Evolutionary conservation across 2,113 vertebrate genomes (phyloP).

Genomic region (Ptilonorhynchus violaceus): DNA sequence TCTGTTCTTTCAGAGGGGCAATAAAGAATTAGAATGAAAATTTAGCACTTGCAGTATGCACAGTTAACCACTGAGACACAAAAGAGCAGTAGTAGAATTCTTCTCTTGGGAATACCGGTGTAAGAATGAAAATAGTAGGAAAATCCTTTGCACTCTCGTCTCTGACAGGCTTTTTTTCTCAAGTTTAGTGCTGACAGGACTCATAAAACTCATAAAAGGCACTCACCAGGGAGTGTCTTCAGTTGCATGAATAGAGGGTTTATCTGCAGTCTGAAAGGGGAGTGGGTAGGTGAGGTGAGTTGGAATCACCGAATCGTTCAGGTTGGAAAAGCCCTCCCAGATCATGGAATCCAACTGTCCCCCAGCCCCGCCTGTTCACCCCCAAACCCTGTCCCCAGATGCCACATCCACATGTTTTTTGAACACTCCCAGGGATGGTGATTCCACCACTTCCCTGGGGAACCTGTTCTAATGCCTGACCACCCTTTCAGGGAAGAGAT

Average conservation of each 20-base stretch:
- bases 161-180: not conserved
- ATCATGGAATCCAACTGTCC: not conserved
- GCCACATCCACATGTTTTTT: not conserved
- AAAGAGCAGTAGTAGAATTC: not conserved
- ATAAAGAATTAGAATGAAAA: not conserved
- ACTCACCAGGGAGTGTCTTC: not conserved
- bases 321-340: not conserved
- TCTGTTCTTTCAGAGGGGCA: not conserved
- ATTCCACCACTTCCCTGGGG: not conserved
- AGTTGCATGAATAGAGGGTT: accelerated
- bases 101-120: not conserved
- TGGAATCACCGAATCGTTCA: not conserved
- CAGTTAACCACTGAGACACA: not conserved
- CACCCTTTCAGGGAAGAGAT: not conserved
- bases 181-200: not conserved
- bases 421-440: not conserved
- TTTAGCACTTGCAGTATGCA: not conserved
- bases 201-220: not conserved
- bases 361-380: not conserved
- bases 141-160: not conserved
- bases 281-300: not conserved
- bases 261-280: not conserved
- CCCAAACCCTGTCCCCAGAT: not conserved
- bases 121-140: not conserved
- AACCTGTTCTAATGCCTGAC: not conserved